Conservation (phyloP, 1,140 invertebrate species). For the Megathymus violae region DNA sequence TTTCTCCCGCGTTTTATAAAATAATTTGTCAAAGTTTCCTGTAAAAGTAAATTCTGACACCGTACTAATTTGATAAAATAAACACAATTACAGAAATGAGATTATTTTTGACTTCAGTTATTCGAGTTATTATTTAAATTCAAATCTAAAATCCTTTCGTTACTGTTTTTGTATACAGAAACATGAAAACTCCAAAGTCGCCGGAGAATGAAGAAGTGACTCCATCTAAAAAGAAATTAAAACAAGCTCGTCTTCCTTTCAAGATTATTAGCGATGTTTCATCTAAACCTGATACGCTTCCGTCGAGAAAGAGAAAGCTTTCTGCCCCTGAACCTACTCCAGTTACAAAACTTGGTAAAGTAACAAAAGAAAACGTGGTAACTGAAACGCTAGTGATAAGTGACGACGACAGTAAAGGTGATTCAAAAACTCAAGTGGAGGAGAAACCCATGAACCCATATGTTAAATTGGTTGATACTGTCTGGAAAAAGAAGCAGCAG, state of each 20-base stretch:
- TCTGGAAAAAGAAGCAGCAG: constrained; percentile 64
- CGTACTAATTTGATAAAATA: constrained; percentile 30
- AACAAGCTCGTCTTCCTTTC: constrained; percentile 76
- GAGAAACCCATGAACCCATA: constrained; percentile 61
- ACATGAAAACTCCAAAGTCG: constrained; percentile 70
- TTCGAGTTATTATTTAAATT: constrained; percentile 32
- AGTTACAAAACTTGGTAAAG: constrained; percentile 66
- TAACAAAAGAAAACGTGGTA: constrained; percentile 61
- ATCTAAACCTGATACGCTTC: constrained; percentile 51
- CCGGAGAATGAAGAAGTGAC: constrained; percentile 65
- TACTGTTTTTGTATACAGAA: not conserved
- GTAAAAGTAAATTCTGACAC: constrained; percentile 38
- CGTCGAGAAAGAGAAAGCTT: constrained; percentile 69
- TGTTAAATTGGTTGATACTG: constrained; percentile 70
- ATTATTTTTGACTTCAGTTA: constrained; percentile 41
- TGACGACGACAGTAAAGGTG: constrained; percentile 68
- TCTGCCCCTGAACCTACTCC: constrained; percentile 58
- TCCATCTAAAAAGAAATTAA: constrained; percentile 75
- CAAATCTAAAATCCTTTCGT: constrained; percentile 26
- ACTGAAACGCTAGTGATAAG: constrained; percentile 60
- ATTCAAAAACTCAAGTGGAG: constrained; percentile 33
- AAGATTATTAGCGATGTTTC: constrained; percentile 70
- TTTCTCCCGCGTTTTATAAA: constrained; percentile 56
- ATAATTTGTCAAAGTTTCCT: constrained; percentile 48
- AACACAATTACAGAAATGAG: constrained; percentile 36